Conservation (phyloP, 2,888 invertebrate species). For the Girardia tigrina region DNA sequence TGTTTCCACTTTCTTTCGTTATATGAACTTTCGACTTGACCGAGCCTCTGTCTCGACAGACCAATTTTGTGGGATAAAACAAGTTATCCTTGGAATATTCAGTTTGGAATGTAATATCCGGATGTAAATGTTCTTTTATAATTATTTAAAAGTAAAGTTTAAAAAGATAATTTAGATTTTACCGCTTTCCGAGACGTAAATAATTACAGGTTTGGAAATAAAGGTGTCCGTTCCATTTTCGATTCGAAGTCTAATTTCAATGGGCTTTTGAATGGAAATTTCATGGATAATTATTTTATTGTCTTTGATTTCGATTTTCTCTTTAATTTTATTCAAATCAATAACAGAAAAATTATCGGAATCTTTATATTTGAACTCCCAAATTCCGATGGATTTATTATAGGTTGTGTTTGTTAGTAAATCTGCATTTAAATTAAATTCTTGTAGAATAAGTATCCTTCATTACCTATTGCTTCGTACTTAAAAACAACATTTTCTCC, state of each 20-base stretch:
- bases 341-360: background rate
- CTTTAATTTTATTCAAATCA: background rate
- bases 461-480: background rate
- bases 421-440: too few species aligned
- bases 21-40: background rate
- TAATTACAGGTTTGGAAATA: background rate
- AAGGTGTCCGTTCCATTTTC: background rate
- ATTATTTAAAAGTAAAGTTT: background rate
- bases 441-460: too few species aligned
- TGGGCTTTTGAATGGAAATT: background rate
- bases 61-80: background rate
- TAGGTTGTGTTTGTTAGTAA: background rate
- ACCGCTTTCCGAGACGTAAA: background rate
- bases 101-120: background rate
- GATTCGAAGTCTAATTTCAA: background rate
- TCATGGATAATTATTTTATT: background rate
- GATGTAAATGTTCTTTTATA: background rate
- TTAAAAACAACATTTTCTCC: background rate
- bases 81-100: conserved; percentile 10
- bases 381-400: background rate
- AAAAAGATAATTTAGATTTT: background rate
- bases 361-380: background rate
- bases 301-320: background rate
- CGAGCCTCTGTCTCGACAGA: background rate
- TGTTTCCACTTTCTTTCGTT: background rate